phyloP scores from a whole-genome alignment of 2,888 invertebrate species.

The Drosophila multiciliata region DNA sequence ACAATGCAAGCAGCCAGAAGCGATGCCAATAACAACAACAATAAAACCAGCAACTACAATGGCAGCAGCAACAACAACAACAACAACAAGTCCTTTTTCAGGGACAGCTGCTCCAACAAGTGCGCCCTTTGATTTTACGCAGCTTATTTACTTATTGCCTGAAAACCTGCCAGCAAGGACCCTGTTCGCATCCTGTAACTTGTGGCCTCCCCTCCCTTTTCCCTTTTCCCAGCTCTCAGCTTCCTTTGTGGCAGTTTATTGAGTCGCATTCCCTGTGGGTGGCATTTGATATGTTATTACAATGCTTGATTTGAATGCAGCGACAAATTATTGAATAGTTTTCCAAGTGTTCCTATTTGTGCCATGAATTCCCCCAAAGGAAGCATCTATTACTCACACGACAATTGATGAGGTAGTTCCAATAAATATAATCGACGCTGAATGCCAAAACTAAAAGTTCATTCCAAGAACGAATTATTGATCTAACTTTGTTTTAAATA shows the following conservation, averaged over 20 bases:
- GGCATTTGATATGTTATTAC: slow-evolving; percentile 74
- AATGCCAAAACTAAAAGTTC: neutral
- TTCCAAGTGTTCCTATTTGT: slow-evolving; percentile 12
- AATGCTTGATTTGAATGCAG: slow-evolving; percentile 74
- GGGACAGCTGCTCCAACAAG: slow-evolving; percentile 35
- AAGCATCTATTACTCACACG: slow-evolving; percentile 2
- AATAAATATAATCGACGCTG: slow-evolving; percentile 8
- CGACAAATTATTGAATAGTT: slow-evolving; percentile 66
- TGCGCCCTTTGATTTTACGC: slow-evolving; percentile 72
- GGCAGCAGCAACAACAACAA: slow-evolving; percentile 16
- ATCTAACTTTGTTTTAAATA: neutral
- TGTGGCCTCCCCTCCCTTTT: neutral
- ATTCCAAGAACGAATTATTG: neutral
- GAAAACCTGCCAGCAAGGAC: slow-evolving; percentile 57
- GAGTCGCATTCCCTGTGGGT: slow-evolving; percentile 57
- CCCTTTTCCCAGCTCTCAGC: neutral
- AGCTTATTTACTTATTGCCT: slow-evolving; percentile 78
- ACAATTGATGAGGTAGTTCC: slow-evolving; percentile 9
- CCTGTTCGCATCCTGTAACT: slow-evolving; percentile 14
- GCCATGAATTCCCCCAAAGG: neutral
- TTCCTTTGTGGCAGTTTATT: slow-evolving; percentile 72
- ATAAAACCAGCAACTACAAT: slow-evolving; percentile 26
- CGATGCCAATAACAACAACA: slow-evolving; percentile 36
- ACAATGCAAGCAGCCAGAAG: slow-evolving; percentile 47
- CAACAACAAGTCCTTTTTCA: slow-evolving; percentile 16